These are phyloP conservation scores for Naso thynnoides DNA, from an alignment of 2,797 vertebrate species.

Conservation along the genomic window DNA sequence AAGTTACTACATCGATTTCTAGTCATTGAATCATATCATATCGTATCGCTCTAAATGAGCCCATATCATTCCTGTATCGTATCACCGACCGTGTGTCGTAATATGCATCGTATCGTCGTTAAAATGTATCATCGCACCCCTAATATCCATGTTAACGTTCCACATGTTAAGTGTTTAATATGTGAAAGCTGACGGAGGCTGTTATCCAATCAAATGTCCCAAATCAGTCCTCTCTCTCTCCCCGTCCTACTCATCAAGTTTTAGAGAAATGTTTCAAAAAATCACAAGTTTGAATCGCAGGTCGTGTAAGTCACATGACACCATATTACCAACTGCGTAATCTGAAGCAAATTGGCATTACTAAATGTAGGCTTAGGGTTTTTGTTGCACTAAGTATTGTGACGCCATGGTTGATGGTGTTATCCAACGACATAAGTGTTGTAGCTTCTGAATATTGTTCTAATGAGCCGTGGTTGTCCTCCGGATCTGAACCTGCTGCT, in stretches of 20 bases:
- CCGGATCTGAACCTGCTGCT: slow-evolving; percentile 27
- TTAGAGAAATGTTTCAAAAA: not conserved
- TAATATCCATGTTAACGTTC: not conserved
- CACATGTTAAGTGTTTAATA: slow-evolving; percentile 3
- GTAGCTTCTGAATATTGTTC: slow-evolving; percentile 25
- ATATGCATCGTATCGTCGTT: too few relatives aligned
- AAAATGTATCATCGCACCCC: too few relatives aligned
- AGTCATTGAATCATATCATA: too few relatives aligned
- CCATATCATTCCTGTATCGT: too few relatives aligned
- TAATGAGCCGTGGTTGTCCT: not conserved
- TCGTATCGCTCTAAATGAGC: too few relatives aligned
- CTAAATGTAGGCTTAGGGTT: not conserved
- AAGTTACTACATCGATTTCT: too few relatives aligned
- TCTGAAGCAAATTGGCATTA: not conserved
- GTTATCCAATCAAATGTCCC: too few relatives aligned
- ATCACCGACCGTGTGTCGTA: too few relatives aligned
- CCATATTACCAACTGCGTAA: slow-evolving; percentile 16
- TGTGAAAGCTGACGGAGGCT: not conserved
- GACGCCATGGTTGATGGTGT: slow-evolving; percentile 28
- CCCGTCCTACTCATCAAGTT: not conserved
- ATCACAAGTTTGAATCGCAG: not conserved
- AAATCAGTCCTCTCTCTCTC: too few relatives aligned
- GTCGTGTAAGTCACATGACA: slow-evolving; percentile 9
- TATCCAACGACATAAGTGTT: slow-evolving; percentile 17
- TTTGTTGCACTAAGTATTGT: slow-evolving; percentile 42